Evolutionary conservation across 2,113 vertebrate genomes (phyloP).

Genomic region (Stercorarius parasiticus): DNA sequence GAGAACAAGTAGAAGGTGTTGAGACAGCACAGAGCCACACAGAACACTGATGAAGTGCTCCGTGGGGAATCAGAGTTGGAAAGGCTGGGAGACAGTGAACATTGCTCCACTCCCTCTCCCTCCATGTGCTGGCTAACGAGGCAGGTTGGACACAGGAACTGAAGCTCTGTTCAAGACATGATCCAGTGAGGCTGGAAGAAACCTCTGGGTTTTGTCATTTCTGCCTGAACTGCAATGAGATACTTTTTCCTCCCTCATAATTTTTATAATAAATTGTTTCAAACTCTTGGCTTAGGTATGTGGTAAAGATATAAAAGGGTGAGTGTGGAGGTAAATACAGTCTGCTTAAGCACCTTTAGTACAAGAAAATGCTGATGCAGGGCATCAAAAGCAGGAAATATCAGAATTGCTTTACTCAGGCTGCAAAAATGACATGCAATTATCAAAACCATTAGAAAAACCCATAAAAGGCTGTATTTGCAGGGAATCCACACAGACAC

Average conservation of each 20-base stretch:
- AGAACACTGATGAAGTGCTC: not conserved
- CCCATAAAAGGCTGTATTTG: not conserved
- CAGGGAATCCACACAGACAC: not conserved
- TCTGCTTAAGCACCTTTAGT: not conserved
- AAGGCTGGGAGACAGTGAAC: not conserved
- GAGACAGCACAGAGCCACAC: not conserved
- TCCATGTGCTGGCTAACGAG: not conserved
- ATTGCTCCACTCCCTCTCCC: accelerated
- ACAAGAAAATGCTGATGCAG: not conserved
- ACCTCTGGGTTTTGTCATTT: not conserved
- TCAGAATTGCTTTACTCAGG: not conserved
- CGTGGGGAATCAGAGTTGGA: not conserved
- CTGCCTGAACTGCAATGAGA: not conserved
- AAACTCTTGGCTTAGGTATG: not conserved
- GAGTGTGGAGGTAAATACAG: not conserved
- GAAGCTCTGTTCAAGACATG: not conserved
- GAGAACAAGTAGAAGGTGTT: not conserved
- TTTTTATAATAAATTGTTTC: not conserved
- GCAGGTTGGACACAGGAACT: not conserved
- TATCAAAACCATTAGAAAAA: constrained; percentile 27
- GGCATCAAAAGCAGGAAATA: not conserved
- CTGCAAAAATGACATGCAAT: constrained; percentile 26
- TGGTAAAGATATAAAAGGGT: not conserved
- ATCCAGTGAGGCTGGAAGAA: not conserved
- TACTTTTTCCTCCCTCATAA: not conserved